phyloP scores from a whole-genome alignment of 2,888 invertebrate species.

The Ypsolopha scabrella region DNA sequence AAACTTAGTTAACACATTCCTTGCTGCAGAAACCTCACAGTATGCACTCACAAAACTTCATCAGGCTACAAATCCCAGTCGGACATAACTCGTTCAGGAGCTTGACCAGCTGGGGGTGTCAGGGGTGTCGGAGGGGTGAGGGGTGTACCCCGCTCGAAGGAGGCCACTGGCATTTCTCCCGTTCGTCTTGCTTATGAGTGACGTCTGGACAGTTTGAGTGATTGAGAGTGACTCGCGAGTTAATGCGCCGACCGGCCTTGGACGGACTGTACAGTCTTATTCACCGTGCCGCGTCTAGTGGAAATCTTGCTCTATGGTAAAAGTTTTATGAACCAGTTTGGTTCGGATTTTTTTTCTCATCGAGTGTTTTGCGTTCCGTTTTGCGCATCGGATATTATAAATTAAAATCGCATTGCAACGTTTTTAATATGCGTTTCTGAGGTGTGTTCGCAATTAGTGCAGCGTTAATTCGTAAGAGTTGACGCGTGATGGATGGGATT shows the following conservation, averaged over 20 bases:
- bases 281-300: conserved; percentile 19
- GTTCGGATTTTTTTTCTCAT: neutral
- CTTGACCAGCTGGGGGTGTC: conserved; percentile 45
- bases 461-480: conserved; percentile 20
- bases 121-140: conserved; percentile 20
- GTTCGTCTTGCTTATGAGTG: conserved; percentile 69
- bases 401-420: conserved; percentile 56
- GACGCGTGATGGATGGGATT: conserved; percentile 32
- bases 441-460: conserved; percentile 49
- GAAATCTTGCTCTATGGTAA: conserved; percentile 28
- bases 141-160: conserved; percentile 28
- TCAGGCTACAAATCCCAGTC: conserved; percentile 49
- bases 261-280: conserved; percentile 24
- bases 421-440: conserved; percentile 43
- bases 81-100: conserved; percentile 58
- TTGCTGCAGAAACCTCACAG: neutral
- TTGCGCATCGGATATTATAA: conserved; percentile 31
- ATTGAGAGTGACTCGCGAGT: conserved; percentile 68
- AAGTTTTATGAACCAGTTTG: neutral
- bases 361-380: conserved; percentile 3
- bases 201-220: conserved; percentile 67
- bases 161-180: conserved; percentile 56
- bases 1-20: neutral
- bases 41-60: conserved; percentile 52
- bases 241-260: conserved; percentile 59